Evolutionary conservation across 2,797 vertebrate genomes (phyloP).

Genomic region (Sebastes oblongus): DNA sequence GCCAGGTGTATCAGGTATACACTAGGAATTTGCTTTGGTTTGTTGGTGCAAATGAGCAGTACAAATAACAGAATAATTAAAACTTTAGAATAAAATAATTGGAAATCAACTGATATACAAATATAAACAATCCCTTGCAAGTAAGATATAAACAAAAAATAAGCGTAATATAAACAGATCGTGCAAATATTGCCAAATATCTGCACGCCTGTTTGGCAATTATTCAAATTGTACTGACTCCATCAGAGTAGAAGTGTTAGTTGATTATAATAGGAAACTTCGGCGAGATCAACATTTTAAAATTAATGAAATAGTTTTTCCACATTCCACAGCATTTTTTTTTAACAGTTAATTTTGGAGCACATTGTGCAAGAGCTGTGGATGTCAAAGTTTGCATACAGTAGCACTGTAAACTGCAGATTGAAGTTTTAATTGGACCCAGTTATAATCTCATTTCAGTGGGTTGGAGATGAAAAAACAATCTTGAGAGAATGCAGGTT

Average conservation of each 20-base stretch:
- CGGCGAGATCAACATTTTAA: neutral
- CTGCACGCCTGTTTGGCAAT: neutral
- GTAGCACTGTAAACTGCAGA: neutral
- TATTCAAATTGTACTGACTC: neutral
- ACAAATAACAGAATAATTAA: no score
- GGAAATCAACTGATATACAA: no score
- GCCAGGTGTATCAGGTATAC: no score
- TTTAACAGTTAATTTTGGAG: neutral
- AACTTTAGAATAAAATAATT: no score
- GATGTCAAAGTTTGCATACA: neutral
- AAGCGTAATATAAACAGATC: no score
- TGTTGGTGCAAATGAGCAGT: no score
- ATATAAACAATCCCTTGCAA: no score
- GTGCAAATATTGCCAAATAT: no score
- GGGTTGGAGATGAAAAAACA: neutral
- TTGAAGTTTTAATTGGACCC: neutral
- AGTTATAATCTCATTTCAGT: neutral
- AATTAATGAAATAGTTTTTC: fast-evolving
- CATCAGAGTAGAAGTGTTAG: fast-evolving
- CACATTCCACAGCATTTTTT: neutral
- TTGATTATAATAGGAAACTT: neutral
- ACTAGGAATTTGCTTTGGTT: no score
- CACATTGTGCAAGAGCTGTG: neutral
- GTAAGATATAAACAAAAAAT: no score
- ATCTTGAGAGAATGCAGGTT: neutral